Evolutionary conservation across 2,888 invertebrate species (phyloP), one percentile per base, ranked within the genome.

Genomic region (Nomada ferruginata): DNA sequence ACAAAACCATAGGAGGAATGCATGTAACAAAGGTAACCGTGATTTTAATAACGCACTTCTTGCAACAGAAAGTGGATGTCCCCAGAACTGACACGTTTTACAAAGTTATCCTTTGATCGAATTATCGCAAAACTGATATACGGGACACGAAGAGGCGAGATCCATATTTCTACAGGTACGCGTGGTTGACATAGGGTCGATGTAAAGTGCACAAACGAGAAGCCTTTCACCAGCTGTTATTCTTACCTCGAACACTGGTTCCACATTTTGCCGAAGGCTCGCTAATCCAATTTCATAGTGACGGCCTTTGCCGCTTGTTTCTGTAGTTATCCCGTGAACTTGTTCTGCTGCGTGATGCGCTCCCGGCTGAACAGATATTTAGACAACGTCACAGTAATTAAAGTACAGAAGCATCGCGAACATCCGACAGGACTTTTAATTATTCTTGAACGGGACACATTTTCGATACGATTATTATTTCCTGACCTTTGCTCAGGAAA

Each of bases 251-350:
- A 79, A 75, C 79, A 74, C 60, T 82, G 85, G 85, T 85, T 82
- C 79, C 85, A 78, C 86, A 82, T 87, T 84, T 86, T 76, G 79
- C 79, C 83, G 84, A 85, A 87, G 88, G 82, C 84, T 80, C 60
- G 75, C 84, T 89, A 90, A 90, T 90, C 89, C 88, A 85, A 89
- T 86, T 84, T 86, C 55, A 75, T 71, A 72, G 76, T 60, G 64
- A 69, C 63, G 73, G 36, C 66, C 71, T 55, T 71, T 75, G 74
- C 60, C 36, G 53, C 55, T 23, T 68, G 81, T 77, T 76, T 70
- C 77, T 64, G 57, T 57, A 60, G 81, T 70, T 81, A 81, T 65
- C 55, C 23, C 64, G 60, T 36, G 68, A 57, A 11, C 23, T 57
- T 13, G 52, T 59, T 70, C 61, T 29, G 29, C n/a, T 63, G 61